Conservation (phyloP, 1,140 invertebrate genomes). For the Heliconius nattereri region DNA sequence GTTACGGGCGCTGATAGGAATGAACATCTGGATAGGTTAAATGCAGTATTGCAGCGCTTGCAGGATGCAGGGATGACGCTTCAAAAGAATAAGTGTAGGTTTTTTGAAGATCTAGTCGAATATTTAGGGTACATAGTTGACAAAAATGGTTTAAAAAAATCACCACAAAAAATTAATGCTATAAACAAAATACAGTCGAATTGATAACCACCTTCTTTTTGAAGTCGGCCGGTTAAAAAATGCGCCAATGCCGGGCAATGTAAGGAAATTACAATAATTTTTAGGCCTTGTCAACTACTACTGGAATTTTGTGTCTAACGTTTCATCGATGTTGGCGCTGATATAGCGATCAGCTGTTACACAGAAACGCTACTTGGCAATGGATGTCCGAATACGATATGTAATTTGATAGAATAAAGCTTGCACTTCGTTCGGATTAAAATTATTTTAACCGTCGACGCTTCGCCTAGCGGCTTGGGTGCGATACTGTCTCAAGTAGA, state of each 20-base stretch:
- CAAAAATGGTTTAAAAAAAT: slow-evolving; percentile 35
- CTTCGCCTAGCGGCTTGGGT: slow-evolving; percentile 50
- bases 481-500: slow-evolving; percentile 53
- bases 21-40: background rate
- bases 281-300: slow-evolving; percentile 51
- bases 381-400: slow-evolving; percentile 43
- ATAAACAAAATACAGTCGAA: too few species aligned
- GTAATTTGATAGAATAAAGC: slow-evolving; percentile 37
- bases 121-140: background rate
- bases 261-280: slow-evolving; percentile 41
- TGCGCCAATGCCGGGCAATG: slow-evolving; percentile 32
- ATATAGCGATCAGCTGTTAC: slow-evolving; percentile 53
- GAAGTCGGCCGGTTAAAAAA: too few species aligned
- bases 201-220: too few species aligned
- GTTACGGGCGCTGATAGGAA: background rate
- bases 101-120: background rate
- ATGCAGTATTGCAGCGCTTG: background rate
- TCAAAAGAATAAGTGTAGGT: too few species aligned
- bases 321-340: slow-evolving; percentile 55
- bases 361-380: slow-evolving; percentile 34
- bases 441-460: slow-evolving; percentile 42
- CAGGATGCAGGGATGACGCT: background rate
- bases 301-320: slow-evolving; percentile 66
- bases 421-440: background rate
- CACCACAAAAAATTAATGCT: slow-evolving; percentile 39